phyloP scores from a whole-genome alignment of 2,797 vertebrate genomes.

The Sciurus carolinensis region DNA sequence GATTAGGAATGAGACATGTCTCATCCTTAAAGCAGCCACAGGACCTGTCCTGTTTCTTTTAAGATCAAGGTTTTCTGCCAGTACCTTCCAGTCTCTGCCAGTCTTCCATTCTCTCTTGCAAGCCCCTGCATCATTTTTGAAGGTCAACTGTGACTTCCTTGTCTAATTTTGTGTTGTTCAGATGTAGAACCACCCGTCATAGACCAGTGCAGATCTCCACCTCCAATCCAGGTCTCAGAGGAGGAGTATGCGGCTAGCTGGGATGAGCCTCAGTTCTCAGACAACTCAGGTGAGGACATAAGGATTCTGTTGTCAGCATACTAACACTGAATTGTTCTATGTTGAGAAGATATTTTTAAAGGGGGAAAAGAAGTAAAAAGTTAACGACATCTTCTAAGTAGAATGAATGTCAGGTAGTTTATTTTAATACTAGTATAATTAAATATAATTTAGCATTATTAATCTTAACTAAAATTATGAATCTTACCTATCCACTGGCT shows the following conservation, averaged over 20 bases:
- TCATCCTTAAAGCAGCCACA: background rate
- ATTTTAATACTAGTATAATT: conserved; percentile 42
- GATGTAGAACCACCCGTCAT: conserved; percentile 96
- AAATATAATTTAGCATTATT: conserved; percentile 22
- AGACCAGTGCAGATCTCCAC: conserved; percentile 97
- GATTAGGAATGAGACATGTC: background rate
- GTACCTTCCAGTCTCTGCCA: background rate
- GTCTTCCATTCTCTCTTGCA: background rate
- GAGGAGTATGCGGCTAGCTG: conserved; percentile 90
- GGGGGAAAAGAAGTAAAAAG: conserved; percentile 29
- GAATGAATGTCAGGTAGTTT: background rate
- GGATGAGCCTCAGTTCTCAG: conserved; percentile 98
- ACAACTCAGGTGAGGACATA: conserved; percentile 95
- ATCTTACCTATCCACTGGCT: background rate
- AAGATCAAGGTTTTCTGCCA: background rate
- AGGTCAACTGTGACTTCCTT: background rate
- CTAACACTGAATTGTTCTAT: background rate
- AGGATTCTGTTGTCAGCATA: background rate
- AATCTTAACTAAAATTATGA: background rate
- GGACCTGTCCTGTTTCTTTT: background rate
- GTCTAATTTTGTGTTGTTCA: conserved; percentile 86
- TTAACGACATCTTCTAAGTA: background rate
- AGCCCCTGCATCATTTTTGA: background rate
- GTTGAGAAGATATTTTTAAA: background rate
- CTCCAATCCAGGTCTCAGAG: conserved; percentile 91